Evolutionary conservation across 2,113 vertebrate genomes (phyloP), one percentile per base, ranked within the genome.

Genomic region (Boulengerochromis microlepis): DNA sequence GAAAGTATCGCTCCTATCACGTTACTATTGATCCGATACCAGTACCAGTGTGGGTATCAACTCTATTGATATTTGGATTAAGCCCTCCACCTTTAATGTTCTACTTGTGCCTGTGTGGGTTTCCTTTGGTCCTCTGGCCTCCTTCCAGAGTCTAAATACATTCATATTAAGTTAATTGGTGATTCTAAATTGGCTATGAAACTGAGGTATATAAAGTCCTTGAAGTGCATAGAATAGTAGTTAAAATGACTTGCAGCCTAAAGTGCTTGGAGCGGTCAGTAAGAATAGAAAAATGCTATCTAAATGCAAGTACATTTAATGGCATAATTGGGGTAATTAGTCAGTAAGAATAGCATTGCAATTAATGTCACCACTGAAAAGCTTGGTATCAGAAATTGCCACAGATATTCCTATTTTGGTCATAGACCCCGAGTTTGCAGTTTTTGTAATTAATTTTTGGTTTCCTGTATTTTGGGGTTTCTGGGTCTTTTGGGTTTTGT

Each of bases 11-110:
- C 29, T 64, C 59, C 29, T 0, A 64, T 64, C 59, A 64, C 6
- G 0, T 1, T 11, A 35, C 59, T 35, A n/a, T 35, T 64, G 31
- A 64, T 19, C 6, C 0, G 2, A 64, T 5, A 35, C 31, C 26
- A 31, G 2, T 61, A 31, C 26, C 56, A 64, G 16, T 64, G 16
- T 64, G 31, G 29, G 29, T 11, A 35, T 64, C 59, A 64, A 35
- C 2, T 11, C 31, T 35, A 35, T 5, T 64, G 18, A 64, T 35
- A 66, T 66, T 66, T 66, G 61, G 61, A 38, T 66, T 66, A 35
- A 66, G 61, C 61, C 33, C 3, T 66, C 2, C 31, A 66, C 31
- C 31, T 66, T 3, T 66, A 66, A 66, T 22, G 19, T 1, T 74
- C 9, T 26, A 10, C 69, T 26, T 74, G 69, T 74, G 15, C 9